phyloP scores from a whole-genome alignment of 2,113 vertebrate species.

The Eolophus roseicapilla region DNA sequence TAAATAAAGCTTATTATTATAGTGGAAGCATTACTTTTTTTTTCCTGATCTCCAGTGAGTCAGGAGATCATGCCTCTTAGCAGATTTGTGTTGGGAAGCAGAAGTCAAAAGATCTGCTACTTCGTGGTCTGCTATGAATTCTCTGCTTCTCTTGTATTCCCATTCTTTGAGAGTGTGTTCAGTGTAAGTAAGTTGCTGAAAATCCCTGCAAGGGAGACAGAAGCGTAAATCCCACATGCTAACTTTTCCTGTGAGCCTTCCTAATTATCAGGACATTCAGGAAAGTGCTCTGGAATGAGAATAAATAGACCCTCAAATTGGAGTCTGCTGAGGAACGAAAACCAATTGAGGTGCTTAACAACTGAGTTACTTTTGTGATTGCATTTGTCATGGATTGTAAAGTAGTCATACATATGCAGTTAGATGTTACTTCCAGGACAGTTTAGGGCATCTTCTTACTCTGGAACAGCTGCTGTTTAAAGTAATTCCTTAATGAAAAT shows the following conservation, averaged over 20 bases:
- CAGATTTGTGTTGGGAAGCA: not conserved
- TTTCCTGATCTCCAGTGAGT: not conserved
- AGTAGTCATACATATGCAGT: not conserved
- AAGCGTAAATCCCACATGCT: not conserved
- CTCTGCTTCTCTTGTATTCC: not conserved
- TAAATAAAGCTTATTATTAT: not conserved
- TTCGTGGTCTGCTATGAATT: fast-evolving
- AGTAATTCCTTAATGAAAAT: not conserved
- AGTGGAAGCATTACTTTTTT: not conserved
- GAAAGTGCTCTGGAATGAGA: not conserved
- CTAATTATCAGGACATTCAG: not conserved
- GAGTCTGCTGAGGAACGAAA: not conserved
- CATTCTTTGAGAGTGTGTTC: not conserved
- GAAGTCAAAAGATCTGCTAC: not conserved
- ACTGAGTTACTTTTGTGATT: not conserved
- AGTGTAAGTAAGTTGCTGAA: not conserved
- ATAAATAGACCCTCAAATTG: not conserved
- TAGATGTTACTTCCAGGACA: not conserved
- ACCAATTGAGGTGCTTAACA: not conserved
- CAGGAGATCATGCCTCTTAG: not conserved
- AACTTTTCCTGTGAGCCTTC: not conserved
- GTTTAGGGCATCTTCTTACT: not conserved
- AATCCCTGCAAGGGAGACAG: not conserved
- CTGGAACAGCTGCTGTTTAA: not conserved
- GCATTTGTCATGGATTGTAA: not conserved